Conservation (phyloP, 1,140 invertebrate species). For the Magallana ariakensis region DNA sequence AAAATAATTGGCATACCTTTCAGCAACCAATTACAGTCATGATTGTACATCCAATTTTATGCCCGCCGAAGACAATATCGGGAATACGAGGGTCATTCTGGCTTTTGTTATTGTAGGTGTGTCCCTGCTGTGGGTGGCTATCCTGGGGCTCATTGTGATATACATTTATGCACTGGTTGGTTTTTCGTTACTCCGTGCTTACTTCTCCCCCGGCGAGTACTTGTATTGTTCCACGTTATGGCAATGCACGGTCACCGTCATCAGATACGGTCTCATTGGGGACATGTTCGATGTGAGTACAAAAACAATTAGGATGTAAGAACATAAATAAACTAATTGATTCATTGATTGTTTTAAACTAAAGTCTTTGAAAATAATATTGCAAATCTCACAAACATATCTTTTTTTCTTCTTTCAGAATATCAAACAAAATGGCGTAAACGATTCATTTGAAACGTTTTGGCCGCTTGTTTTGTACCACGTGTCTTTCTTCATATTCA, state of each 20-base stretch:
- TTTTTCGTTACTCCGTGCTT: constrained; percentile 75
- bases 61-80: no score
- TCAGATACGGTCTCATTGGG: constrained; percentile 78
- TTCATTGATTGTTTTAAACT: no score
- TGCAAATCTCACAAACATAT: no score
- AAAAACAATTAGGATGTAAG: no score
- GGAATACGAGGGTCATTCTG: not conserved
- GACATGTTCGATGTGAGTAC: constrained; percentile 78
- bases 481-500: constrained; percentile 80
- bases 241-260: constrained; percentile 78
- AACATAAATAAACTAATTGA: no score
- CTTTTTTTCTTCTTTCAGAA: constrained; percentile 57
- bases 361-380: no score
- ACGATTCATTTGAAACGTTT: constrained; percentile 70
- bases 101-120: constrained; percentile 70
- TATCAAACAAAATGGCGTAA: constrained; percentile 67
- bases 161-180: constrained; percentile 79
- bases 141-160: constrained; percentile 78
- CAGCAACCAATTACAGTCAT: no score
- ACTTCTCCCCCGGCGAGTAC: constrained; percentile 72
- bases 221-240: constrained; percentile 77
- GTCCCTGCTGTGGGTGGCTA: constrained; percentile 79
- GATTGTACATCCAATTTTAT: no score
- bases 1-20: no score
- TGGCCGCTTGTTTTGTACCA: constrained; percentile 77